Conservation (phyloP, 2,888 invertebrate species). For the Hedya salicella region DNA sequence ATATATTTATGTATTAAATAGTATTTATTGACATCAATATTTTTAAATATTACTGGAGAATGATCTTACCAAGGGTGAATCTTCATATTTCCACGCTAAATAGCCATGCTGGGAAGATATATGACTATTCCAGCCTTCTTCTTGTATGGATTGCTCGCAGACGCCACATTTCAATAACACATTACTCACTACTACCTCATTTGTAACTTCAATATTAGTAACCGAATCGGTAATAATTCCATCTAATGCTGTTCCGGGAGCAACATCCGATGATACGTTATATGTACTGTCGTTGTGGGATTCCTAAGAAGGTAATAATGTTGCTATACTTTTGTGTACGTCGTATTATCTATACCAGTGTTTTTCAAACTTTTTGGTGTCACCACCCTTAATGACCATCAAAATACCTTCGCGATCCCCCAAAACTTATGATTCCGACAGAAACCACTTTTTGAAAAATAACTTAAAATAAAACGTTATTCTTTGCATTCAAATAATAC, state of each 20-base stretch:
- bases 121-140: slow-evolving; percentile 13
- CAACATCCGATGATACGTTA: neutral
- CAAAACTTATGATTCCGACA: too few species aligned
- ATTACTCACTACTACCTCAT: neutral
- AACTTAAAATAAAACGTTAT: neutral
- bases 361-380: too few species aligned
- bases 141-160: slow-evolving; percentile 1
- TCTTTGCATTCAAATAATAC: too few species aligned
- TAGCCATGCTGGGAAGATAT: slow-evolving; percentile 12
- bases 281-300: slow-evolving; percentile 24
- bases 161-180: slow-evolving; percentile 11
- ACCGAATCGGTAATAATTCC: neutral
- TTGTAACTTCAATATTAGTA: neutral
- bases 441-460: too few species aligned
- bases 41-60: too few species aligned
- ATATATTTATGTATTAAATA: too few species aligned
- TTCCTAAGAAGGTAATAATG: slow-evolving; percentile 1
- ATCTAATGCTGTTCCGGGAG: neutral
- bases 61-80: slow-evolving; percentile 38
- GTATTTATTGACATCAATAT: too few species aligned
- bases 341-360: too few species aligned
- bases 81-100: slow-evolving; percentile 9
- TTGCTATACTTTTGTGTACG: too few species aligned
- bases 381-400: too few species aligned
- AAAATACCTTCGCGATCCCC: too few species aligned